Base-by-base conservation (phyloP, 2,888 invertebrate species). In the Ischnura elegans region DNA sequence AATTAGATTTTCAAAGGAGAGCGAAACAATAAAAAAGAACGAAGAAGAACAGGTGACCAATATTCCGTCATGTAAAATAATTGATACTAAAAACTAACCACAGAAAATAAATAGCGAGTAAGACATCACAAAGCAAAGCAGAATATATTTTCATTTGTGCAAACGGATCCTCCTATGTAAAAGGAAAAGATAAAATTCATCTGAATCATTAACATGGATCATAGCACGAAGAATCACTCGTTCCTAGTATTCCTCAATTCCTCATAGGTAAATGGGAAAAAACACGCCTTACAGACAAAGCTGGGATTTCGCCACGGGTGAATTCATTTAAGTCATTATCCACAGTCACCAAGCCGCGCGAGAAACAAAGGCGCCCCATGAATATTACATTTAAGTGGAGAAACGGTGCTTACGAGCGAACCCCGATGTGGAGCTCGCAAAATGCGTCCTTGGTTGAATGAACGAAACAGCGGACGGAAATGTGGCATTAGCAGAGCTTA, bases 331-430 rank as follows among this genome's bases (percentile, higher is more conserved):
- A 76, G 76, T 6, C 21, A 76, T 36, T 76, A 10, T 36, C 76
- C 76, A 0, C 76, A 29, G 76, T 6, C 76, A 36, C 36, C 76
- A 76, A 36, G 36, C 76, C 36, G 76, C 36, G 29, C 29, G 10
- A 36, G 76, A 76, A 36, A 76, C 76, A 76, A 76, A 36, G 76
- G 36, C 76, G 76, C 0, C 76, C 76, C 76, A 76, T 76, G 76
- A 76, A 76, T 76, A 36, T 76, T 76, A 36, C 36, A 76, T 76
- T 29, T 36, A 13, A 13, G 61, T 36, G 29, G 76, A 10, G 76
- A 36, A 25, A 76, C 36, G 36, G 76, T 36, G 76, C 16, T 76
- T 13, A 36, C 29, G 29, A 76, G 76, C 25, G 29, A 4, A 0
- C 36, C 36, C 25, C 16, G 13, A 76, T 36, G 25, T 29, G 5